These are phyloP conservation scores for Phragmatobia fuliginosa DNA, from an alignment of 2,888 invertebrate species.

Conservation along the genomic window DNA sequence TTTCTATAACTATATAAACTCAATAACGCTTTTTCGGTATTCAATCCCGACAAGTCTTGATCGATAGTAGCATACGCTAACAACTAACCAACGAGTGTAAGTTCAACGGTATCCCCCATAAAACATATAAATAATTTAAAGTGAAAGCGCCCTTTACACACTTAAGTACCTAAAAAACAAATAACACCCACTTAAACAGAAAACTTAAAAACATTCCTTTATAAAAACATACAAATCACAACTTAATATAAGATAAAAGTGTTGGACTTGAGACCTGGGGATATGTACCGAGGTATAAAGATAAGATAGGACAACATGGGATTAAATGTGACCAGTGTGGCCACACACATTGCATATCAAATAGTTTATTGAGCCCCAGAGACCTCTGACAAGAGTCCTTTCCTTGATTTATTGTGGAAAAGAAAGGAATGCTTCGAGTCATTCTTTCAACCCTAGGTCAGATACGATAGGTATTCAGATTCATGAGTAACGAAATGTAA, in stretches of 20 bases:
- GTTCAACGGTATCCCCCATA: neutral
- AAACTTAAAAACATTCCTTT: constrained; percentile 1
- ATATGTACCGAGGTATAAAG: constrained; percentile 29
- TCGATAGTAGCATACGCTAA: no score
- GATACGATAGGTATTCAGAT: constrained; percentile 12
- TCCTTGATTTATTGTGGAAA: constrained; percentile 30
- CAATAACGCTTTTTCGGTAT: no score
- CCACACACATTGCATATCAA: constrained; percentile 45
- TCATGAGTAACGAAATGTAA: neutral
- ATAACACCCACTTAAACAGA: constrained; percentile 11
- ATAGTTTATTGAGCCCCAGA: constrained; percentile 32
- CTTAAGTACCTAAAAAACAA: constrained; percentile 1
- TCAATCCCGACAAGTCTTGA: no score
- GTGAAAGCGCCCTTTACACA: neutral
- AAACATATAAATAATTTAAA: constrained; percentile 2
- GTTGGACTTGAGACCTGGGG: constrained; percentile 29
- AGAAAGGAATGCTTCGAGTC: constrained; percentile 12
- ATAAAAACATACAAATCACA: constrained; percentile 21
- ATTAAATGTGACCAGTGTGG: constrained; percentile 40
- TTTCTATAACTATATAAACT: no score
- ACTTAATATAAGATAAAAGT: constrained; percentile 26
- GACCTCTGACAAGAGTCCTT: constrained; percentile 29
- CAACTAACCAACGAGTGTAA: no score
- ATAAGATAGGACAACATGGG: constrained; percentile 42
- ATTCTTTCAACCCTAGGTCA: constrained; percentile 6